phyloP scores from a whole-genome alignment of 2,888 invertebrate species.

The Phorcus lineatus region DNA sequence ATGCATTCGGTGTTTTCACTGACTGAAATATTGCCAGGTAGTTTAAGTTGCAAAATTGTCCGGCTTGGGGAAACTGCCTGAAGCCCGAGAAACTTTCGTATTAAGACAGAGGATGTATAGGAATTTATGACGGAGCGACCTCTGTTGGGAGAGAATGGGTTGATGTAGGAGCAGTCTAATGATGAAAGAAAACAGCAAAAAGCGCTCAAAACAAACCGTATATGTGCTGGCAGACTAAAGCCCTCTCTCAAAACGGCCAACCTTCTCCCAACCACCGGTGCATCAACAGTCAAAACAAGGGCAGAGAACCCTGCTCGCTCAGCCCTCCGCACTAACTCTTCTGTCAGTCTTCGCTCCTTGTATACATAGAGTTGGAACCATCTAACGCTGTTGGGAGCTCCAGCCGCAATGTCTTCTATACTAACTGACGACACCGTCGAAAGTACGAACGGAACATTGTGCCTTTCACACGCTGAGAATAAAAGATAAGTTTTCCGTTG shows the following conservation, averaged over 20 bases:
- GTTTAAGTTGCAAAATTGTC: no score
- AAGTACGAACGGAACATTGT: conserved; percentile 84
- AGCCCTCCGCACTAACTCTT: conserved; percentile 83
- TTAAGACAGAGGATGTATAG: no score
- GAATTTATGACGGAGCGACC: no score
- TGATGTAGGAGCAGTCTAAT: no score
- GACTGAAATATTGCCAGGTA: no score
- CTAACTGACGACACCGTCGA: conserved; percentile 85
- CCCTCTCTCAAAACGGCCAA: conserved; percentile 88
- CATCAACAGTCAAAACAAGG: conserved; percentile 90
- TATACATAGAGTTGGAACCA: conserved; percentile 95
- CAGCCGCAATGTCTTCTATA: conserved; percentile 89
- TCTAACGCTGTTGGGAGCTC: conserved; percentile 79
- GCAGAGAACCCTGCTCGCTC: conserved; percentile 90
- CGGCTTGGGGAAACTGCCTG: no score
- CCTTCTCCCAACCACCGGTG: conserved; percentile 87
- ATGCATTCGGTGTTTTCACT: no score
- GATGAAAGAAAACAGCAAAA: no score
- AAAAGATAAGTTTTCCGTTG: no score
- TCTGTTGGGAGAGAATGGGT: no score
- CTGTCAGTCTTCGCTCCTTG: conserved; percentile 77
- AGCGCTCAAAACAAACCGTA: conserved; percentile 79
- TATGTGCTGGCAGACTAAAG: conserved; percentile 87
- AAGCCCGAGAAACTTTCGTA: no score
- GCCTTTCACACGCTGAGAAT: conserved; percentile 84